These are phyloP conservation scores for Brachionus plicatilis DNA, from an alignment of 1,140 invertebrate species.

Conservation along the genomic window DNA sequence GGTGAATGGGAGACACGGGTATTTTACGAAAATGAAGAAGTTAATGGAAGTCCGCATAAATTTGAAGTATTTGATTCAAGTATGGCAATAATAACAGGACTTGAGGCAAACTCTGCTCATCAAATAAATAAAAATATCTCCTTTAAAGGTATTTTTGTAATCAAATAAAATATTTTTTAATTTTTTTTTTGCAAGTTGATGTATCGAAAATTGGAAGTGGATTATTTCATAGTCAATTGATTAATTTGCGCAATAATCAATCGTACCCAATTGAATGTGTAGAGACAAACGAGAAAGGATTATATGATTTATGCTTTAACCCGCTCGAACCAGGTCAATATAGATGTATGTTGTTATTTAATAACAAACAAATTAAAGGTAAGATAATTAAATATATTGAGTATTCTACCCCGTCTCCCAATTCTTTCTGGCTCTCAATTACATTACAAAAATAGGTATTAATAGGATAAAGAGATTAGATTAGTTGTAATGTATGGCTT, in stretches of 20 bases:
- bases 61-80: slow-evolving; percentile 84
- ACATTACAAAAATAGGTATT: not conserved
- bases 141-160: not conserved
- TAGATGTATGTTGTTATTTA: slow-evolving; percentile 10
- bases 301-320: slow-evolving; percentile 22
- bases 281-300: not conserved
- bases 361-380: slow-evolving; percentile 32
- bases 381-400: not conserved
- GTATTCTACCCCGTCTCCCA: not conserved
- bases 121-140: slow-evolving; percentile 22
- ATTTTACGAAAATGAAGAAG: slow-evolving; percentile 86
- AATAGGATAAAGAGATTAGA: slow-evolving; percentile 20
- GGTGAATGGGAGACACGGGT: slow-evolving; percentile 89
- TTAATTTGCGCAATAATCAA: not conserved
- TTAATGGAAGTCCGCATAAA: slow-evolving; percentile 87
- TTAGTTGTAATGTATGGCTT: not conserved
- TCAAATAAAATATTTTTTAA: not conserved
- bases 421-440: not conserved
- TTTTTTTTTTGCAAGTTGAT: not conserved
- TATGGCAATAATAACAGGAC: slow-evolving; percentile 59
- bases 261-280: not conserved
- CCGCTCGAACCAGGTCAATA: slow-evolving; percentile 3
- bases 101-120: not conserved
- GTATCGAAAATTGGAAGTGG: not conserved
- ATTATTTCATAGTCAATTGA: not conserved